These are phyloP conservation scores for Pyrgilauda ruficollis DNA, from an alignment of 2,113 vertebrate species.

Conservation along the genomic window DNA sequence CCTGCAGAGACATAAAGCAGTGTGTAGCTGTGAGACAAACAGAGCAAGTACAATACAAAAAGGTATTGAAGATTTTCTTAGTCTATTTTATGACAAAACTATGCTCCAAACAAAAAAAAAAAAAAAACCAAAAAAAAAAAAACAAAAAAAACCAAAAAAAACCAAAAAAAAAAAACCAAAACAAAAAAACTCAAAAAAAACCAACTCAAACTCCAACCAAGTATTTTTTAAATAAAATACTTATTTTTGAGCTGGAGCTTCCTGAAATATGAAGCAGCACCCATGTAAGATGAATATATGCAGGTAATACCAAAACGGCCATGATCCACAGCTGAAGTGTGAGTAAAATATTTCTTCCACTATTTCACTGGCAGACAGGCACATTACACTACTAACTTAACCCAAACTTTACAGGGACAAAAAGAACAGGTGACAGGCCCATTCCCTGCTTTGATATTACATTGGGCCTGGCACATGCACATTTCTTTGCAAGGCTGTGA, in stretches of 20 bases:
- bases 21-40: conserved; percentile 9
- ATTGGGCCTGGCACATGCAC: rapidly evolving
- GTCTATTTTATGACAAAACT: background rate
- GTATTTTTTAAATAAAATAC: background rate
- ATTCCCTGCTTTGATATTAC: background rate
- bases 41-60: background rate
- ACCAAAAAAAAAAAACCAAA: background rate
- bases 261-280: background rate
- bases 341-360: background rate
- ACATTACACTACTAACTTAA: background rate
- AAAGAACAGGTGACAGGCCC: background rate
- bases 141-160: background rate
- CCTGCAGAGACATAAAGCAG: conserved; percentile 30
- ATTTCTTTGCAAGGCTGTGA: background rate
- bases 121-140: too few relatives aligned
- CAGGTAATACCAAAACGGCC: background rate
- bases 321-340: rapidly evolving
- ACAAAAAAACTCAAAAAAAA: background rate
- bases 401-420: background rate
- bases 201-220: rapidly evolving
- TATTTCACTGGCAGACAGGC: background rate
- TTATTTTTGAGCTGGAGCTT: background rate
- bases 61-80: background rate
- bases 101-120: background rate
- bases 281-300: background rate